Percentiles rank a stretch among this genome's conserved stretches.
phyloP scores from a whole-genome alignment of 2,113 vertebrate species.

The Romanogobio albipinnatus region DNA sequence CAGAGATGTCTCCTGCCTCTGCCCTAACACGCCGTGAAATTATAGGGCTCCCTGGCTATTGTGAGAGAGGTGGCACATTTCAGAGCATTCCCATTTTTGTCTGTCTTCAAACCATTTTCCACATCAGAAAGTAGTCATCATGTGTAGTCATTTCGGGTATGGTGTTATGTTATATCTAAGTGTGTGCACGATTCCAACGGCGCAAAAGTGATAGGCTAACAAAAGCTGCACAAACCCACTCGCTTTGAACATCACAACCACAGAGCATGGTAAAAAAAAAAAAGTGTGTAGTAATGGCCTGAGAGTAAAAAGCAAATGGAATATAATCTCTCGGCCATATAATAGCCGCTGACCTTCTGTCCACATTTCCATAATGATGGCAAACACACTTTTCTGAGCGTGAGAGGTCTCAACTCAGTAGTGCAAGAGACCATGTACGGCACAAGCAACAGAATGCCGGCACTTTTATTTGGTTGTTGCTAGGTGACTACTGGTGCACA shows the following conservation, averaged over 20 bases:
- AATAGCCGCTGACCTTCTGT: not conserved
- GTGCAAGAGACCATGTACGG: not conserved
- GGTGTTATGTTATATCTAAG: not conserved
- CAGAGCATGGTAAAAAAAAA: not conserved
- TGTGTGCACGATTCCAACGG: not conserved
- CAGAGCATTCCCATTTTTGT: slow-evolving; percentile 48
- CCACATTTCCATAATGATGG: slow-evolving; percentile 13
- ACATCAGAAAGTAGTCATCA: slow-evolving; percentile 48
- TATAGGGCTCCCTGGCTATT: slow-evolving; percentile 43
- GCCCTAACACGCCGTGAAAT: slow-evolving; percentile 59
- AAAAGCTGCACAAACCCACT: slow-evolving; percentile 18
- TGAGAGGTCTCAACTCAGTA: not conserved
- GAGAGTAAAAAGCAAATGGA: slow-evolving; percentile 10
- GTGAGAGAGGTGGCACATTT: slow-evolving; percentile 56
- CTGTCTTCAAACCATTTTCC: slow-evolving; percentile 56
- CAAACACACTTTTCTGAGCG: not conserved
- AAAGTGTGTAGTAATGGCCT: not conserved
- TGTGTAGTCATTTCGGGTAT: slow-evolving; percentile 30
- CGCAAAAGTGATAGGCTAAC: slow-evolving; percentile 5
- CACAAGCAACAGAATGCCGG: slow-evolving; percentile 43
- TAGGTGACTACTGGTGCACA: slow-evolving; percentile 47
- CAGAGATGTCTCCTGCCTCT: slow-evolving; percentile 23
- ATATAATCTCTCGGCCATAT: not conserved
- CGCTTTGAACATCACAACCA: slow-evolving; percentile 8
- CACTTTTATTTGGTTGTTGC: slow-evolving; percentile 56